A percentile compares a stretch with the other conserved stretches of the same genome.
These are phyloP conservation scores for Temnopleurus reevesii DNA, from an alignment of 53 echinoderm and acorn worm genomes.

Conservation along the genomic window DNA sequence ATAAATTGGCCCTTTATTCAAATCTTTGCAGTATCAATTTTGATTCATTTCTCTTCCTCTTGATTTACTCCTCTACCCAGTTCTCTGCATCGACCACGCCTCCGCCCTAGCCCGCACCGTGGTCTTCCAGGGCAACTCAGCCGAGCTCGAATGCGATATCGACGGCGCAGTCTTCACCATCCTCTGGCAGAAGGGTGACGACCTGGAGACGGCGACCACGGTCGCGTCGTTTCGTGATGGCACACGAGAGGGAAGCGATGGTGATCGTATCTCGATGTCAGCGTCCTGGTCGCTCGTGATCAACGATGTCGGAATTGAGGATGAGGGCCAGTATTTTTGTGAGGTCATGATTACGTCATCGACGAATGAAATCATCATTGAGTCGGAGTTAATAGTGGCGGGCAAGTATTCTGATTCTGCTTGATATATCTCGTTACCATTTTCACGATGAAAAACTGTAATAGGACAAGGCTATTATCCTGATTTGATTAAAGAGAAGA, in stretches of 20 bases:
- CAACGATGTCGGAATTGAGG: background rate
- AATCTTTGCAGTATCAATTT: background rate
- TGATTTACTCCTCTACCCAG: background rate
- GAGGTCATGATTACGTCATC: background rate
- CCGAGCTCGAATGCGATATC: slow-evolving; percentile 7
- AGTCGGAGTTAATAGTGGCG: background rate
- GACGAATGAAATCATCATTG: background rate
- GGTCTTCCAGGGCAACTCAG: slow-evolving; percentile 14
- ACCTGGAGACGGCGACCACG: background rate
- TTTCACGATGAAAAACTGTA: no score
- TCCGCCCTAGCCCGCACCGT: background rate
- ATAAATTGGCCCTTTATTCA: background rate
- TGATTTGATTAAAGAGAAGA: no score
- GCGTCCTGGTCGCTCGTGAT: background rate
- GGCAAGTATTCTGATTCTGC: no score
- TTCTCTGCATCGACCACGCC: background rate
- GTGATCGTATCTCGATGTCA: slow-evolving; percentile 20
- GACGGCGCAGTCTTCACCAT: slow-evolving; percentile 30
- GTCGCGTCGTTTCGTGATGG: slow-evolving; percentile 2
- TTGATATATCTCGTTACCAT: no score
- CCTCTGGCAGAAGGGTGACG: slow-evolving; percentile 8
- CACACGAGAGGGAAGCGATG: background rate
- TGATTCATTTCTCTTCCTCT: background rate
- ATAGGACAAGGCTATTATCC: no score
- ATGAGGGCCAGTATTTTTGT: slow-evolving; percentile 29